phyloP scores from a whole-genome alignment of 2,113 vertebrate genomes.

The Tragelaphus scriptus region DNA sequence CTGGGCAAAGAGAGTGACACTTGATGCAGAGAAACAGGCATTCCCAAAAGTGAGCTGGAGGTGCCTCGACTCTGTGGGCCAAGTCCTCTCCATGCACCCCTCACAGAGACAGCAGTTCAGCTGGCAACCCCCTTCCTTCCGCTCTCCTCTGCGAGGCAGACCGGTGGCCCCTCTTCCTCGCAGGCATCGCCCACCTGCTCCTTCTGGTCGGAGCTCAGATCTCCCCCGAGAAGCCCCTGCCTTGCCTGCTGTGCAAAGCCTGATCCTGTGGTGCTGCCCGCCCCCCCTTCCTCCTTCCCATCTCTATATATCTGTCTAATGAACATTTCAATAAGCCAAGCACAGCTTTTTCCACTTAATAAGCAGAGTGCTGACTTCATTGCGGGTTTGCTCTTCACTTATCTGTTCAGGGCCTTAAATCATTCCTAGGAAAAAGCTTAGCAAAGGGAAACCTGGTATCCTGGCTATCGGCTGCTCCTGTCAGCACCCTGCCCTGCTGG shows the following conservation, averaged over 20 bases:
- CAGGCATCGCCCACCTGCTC: neutral
- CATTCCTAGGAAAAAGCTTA: conserved; percentile 83
- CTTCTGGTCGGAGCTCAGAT: neutral
- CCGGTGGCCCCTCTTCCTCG: neutral
- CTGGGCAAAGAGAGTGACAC: neutral
- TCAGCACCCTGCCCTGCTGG: conserved; percentile 51
- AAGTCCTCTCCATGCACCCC: neutral
- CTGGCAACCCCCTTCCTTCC: neutral
- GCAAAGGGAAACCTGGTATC: conserved; percentile 73
- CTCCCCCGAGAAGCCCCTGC: conserved; percentile 10
- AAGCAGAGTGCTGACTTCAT: conserved; percentile 88
- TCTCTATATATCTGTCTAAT: conserved; percentile 86
- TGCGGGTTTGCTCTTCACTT: conserved; percentile 73
- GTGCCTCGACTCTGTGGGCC: neutral
- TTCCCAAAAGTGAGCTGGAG: neutral
- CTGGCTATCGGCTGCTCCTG: conserved; percentile 48
- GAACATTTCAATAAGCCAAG: conserved; percentile 85
- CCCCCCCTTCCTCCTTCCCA: conserved; percentile 71
- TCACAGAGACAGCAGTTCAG: neutral
- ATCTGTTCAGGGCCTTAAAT: conserved; percentile 82
- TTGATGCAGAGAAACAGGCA: neutral
- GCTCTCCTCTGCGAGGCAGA: neutral
- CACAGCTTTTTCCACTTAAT: conserved; percentile 86
- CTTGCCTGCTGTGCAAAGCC: neutral
- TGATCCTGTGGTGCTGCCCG: conserved; percentile 26